Evolutionary conservation across 2,888 invertebrate genomes (phyloP).

Genomic region (Coelogynopora nodosa): DNA sequence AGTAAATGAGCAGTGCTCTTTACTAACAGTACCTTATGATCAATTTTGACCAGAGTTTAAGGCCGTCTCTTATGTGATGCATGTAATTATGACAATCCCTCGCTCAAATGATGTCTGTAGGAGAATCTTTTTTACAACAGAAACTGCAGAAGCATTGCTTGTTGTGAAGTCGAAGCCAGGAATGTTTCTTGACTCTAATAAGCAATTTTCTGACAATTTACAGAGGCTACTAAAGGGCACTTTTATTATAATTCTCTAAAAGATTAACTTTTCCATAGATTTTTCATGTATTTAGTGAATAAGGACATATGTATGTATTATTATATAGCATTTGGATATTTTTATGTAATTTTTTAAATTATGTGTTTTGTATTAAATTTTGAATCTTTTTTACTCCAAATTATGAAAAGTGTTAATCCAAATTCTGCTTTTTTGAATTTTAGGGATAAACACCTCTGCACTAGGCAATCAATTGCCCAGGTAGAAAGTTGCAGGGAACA

Average conservation of each 20-base stretch:
- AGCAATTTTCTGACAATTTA: neutral
- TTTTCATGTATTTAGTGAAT: neutral
- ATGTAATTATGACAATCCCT: neutral
- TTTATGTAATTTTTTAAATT: neutral
- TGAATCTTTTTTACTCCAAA: no score
- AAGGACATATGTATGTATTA: neutral
- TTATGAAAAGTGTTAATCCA: no score
- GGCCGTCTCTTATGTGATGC: neutral
- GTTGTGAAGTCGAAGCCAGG: neutral
- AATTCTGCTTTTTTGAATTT: no score
- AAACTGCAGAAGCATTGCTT: neutral
- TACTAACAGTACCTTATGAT: no score
- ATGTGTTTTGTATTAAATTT: neutral
- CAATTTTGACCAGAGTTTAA: constrained; percentile 12
- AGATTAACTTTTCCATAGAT: neutral
- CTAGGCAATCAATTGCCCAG: no score
- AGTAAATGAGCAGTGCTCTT: no score
- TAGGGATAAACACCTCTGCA: no score
- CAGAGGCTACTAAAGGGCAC: neutral
- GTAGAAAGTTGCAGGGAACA: no score
- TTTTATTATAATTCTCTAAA: neutral
- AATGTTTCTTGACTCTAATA: neutral
- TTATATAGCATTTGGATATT: neutral
- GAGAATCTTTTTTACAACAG: neutral
- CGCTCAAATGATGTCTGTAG: neutral